Conservation (phyloP, 2,888 invertebrate species). For the Thalpophila matura region DNA sequence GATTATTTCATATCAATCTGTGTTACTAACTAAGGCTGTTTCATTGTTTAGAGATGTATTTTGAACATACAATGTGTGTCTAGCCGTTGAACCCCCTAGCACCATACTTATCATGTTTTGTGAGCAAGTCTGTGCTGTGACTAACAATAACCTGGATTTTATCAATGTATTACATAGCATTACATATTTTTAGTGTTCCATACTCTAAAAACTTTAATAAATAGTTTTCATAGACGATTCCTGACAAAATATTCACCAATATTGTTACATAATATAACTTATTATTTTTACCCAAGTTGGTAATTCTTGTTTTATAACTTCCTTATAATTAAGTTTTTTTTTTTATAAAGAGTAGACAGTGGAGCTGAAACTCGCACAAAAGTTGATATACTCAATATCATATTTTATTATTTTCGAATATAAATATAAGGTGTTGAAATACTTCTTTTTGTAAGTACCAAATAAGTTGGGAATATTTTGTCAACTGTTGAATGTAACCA, state of each 20-base stretch:
- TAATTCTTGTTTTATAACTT: conserved; percentile 6
- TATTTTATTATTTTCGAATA: conserved; percentile 22
- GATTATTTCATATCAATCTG: conserved; percentile 55
- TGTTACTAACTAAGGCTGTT: conserved; percentile 56
- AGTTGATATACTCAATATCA: conserved; percentile 6
- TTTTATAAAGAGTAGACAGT: neutral
- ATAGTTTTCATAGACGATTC: conserved; percentile 8
- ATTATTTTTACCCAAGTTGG: neutral
- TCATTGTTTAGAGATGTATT: conserved; percentile 44
- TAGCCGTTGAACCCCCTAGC: conserved; percentile 29
- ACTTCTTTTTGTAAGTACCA: conserved; percentile 3
- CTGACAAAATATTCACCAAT: conserved; percentile 39
- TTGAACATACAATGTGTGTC: conserved; percentile 44
- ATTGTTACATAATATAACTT: too few species aligned
- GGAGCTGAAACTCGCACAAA: conserved; percentile 31
- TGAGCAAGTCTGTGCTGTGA: conserved; percentile 19
- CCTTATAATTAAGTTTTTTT: conserved; percentile 17
- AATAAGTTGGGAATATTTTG: conserved; percentile 25
- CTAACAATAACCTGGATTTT: conserved; percentile 25
- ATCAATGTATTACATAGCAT: too few species aligned
- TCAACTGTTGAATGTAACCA: conserved; percentile 25
- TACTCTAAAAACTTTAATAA: conserved; percentile 43
- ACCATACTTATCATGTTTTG: conserved; percentile 4
- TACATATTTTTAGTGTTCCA: conserved; percentile 16
- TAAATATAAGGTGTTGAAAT: conserved; percentile 8